These are phyloP conservation scores for Petrosia ficiformis DNA, from an alignment of 37 sponge, comb jelly and placozoan genomes.

Conservation along the genomic window DNA sequence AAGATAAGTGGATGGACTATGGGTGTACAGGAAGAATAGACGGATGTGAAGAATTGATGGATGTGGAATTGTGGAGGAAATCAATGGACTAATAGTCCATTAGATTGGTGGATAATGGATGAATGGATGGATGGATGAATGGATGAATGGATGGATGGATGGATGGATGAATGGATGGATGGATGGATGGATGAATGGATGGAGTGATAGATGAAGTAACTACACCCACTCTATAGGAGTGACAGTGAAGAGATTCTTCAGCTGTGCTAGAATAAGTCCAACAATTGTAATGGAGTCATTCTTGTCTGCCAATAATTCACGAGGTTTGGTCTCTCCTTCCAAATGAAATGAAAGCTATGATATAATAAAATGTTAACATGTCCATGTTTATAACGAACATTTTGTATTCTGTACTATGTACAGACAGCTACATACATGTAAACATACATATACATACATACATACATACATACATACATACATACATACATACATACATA, in stretches of 20 bases:
- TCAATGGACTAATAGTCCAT: no score
- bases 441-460: slow-evolving; percentile 6
- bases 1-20: no score
- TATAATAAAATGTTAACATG: not conserved
- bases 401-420: not conserved
- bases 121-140: no score
- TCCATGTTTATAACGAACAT: not conserved
- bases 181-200: no score
- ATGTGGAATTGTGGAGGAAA: no score
- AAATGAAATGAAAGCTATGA: slow-evolving; percentile 55
- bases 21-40: no score
- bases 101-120: no score
- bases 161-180: no score
- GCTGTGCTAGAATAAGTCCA: slow-evolving; percentile 61
- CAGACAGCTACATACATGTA: slow-evolving; percentile 19
- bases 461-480: not conserved
- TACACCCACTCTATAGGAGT: slow-evolving; percentile 64
- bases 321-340: slow-evolving; percentile 37
- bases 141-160: no score
- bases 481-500: no score
- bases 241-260: slow-evolving; percentile 68
- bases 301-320: slow-evolving; percentile 40
- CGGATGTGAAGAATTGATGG: no score
- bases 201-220: no score
- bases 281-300: slow-evolving; percentile 50